These are phyloP conservation scores for Poecilia latipinna DNA, from an alignment of 2,113 vertebrate genomes.

Conservation along the genomic window DNA sequence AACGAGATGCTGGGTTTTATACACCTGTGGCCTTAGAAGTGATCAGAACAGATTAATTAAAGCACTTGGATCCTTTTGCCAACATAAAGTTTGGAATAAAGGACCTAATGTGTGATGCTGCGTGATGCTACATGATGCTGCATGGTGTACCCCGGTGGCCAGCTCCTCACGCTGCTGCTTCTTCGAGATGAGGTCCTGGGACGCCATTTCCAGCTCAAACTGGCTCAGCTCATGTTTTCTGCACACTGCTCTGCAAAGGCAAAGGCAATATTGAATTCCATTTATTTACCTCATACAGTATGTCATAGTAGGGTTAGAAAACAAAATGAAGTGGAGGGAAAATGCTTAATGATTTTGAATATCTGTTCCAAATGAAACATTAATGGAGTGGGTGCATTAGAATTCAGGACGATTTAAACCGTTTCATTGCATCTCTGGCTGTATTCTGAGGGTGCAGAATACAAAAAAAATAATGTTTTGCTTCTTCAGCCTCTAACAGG, in stretches of 20 bases:
- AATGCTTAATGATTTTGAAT: no score
- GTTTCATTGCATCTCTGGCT: no score
- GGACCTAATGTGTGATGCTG: background rate
- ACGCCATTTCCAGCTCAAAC: conserved; percentile 90
- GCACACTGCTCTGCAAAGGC: conserved; percentile 87
- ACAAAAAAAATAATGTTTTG: no score
- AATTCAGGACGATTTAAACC: no score
- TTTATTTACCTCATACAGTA: background rate
- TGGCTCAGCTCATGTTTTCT: conserved; percentile 92
- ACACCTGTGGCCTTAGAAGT: background rate
- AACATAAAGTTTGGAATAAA: background rate
- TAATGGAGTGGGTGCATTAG: no score
- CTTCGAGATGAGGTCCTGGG: conserved; percentile 87
- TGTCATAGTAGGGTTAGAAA: no score
- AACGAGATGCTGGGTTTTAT: no score
- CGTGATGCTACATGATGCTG: no score
- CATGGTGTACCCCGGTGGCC: conserved; percentile 84
- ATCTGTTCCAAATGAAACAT: no score
- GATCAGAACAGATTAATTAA: conserved; percentile 83
- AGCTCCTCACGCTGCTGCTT: conserved; percentile 94
- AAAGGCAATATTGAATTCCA: conserved; percentile 11
- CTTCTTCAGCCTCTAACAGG: no score
- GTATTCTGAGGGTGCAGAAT: no score
- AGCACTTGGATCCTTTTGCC: background rate
- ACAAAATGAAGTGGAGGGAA: no score